Conservation (phyloP, 2,113 vertebrate species). For the Cyprichromis sp. region DNA sequence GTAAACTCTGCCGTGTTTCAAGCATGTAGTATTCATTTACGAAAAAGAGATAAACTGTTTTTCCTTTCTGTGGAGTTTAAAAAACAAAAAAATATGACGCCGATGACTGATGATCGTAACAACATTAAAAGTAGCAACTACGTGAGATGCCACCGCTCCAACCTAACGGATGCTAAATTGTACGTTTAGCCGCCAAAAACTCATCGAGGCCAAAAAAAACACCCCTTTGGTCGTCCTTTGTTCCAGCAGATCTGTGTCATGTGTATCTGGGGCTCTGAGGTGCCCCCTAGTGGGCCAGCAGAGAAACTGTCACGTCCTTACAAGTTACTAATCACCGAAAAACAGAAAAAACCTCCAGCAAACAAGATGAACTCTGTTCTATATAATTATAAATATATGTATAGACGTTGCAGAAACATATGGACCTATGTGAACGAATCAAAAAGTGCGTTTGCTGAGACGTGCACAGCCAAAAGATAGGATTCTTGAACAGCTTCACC, state of each 20-base stretch:
- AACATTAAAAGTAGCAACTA: conserved; percentile 64
- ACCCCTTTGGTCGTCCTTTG: conserved; percentile 32
- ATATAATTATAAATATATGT: conserved; percentile 71
- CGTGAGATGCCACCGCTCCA: conserved; percentile 51
- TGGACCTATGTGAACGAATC: conserved; percentile 55
- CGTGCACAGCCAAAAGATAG: conserved; percentile 17
- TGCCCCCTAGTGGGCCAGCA: conserved; percentile 19
- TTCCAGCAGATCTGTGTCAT: conserved; percentile 60
- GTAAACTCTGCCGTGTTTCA: conserved; percentile 72
- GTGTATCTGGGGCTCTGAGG: conserved; percentile 45
- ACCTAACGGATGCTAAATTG: conserved; percentile 52
- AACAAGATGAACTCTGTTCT: conserved; percentile 59
- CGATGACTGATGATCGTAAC: conserved; percentile 40
- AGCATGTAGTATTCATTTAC: conserved; percentile 80
- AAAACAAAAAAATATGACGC: conserved; percentile 39
- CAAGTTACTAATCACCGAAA: conserved; percentile 52
- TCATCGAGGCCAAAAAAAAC: conserved; percentile 56
- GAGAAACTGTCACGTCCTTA: conserved; percentile 50
- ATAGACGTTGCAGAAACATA: conserved; percentile 67
- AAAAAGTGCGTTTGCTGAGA: conserved; percentile 5
- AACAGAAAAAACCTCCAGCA: conserved; percentile 58
- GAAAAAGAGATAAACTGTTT: conserved; percentile 63
- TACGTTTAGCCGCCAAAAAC: conserved; percentile 61
- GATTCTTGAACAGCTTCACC: conserved; percentile 43
- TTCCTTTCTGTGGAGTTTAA: conserved; percentile 67